Evolutionary conservation across 2,888 invertebrate genomes (phyloP), one percentile per base, ranked within the genome.

Genomic region (Fragum whitleyi): DNA sequence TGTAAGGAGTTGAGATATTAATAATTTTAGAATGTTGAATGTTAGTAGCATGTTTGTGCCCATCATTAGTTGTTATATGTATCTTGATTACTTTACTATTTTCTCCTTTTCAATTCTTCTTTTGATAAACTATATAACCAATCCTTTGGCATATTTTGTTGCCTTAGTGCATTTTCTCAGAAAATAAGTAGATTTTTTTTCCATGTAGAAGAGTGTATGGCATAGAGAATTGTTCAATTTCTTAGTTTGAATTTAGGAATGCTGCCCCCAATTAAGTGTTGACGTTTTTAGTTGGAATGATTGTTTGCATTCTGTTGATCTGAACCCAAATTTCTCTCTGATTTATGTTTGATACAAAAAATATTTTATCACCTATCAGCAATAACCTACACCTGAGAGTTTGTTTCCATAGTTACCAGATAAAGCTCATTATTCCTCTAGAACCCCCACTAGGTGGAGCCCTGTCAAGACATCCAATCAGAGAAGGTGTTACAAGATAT

Each of bases 361-460:
- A 42, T 65, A 42, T 26, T 65, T 16, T 42, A 65, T 39, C 19
- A 26, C 65, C 42, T 42, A 65, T 65, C 65, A 23, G 42, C 26
- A 14, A 42, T 42, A 65, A 65, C 39, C 65, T 65, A 42, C 28
- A 42, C 65, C 65, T 65, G 39, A 42, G 39, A 42, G 65, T 65
- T 65, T 55, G 74, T 82, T 80, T 57, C 85, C 68, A 85, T 82
- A 62, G 85, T 72, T 78, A 82, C 85, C 21, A 74, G 72, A 74
- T 75, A 68, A 75, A 55, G 55, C 67, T 42, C 23, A 29, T 59
- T 70, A 69, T 57, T 39, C 55, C 61, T 47, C 65, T 32, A 69
- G 75, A 80, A 69, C 70, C 77, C 74, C 73, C 74, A 77, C 81
- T 77, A 81, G 79, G 77, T 82, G 78, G 85, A 74, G 79, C 65